Percentiles rank a stretch among this genome's conserved stretches.
Evolutionary conservation across 2,888 invertebrate species (phyloP).

Genomic region (Eupithecia pulchellata): DNA sequence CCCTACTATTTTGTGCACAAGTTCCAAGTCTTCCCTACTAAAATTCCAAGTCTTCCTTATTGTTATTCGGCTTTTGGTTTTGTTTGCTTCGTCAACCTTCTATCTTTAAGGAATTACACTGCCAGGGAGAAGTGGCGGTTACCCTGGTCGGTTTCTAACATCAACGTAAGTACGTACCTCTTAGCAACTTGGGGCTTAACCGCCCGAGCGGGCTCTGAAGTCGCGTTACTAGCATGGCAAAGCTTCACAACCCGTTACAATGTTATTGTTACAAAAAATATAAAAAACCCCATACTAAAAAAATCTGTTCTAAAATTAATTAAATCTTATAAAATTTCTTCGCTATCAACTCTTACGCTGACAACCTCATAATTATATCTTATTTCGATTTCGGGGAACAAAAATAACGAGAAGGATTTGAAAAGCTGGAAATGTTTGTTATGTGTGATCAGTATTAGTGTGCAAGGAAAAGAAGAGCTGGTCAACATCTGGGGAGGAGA

Average conservation of each 20-base stretch:
- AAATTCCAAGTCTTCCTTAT: background rate
- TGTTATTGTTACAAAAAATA: slow-evolving; percentile 5
- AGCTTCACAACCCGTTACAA: slow-evolving; percentile 1
- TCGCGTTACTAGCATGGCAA: background rate
- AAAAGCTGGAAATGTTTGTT: background rate
- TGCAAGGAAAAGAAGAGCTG: background rate
- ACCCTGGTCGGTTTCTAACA: slow-evolving; percentile 6
- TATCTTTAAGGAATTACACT: background rate
- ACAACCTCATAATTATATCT: background rate
- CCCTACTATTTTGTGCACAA: background rate
- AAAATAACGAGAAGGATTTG: background rate
- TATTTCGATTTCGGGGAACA: background rate
- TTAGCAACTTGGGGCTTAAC: background rate
- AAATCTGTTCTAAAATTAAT: background rate
- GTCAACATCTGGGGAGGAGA: background rate
- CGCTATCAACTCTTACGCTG: background rate
- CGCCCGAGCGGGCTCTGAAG: background rate
- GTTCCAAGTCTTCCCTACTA: background rate
- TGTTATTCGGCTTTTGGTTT: background rate
- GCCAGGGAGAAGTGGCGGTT: background rate
- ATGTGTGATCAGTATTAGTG: background rate
- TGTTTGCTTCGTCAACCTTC: slow-evolving; percentile 1
- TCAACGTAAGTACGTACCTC: background rate
- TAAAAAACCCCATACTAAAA: background rate
- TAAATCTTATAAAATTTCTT: too few species aligned